Evolutionary conservation across 2,888 invertebrate species (phyloP).

Genomic region (Eilema caniola): DNA sequence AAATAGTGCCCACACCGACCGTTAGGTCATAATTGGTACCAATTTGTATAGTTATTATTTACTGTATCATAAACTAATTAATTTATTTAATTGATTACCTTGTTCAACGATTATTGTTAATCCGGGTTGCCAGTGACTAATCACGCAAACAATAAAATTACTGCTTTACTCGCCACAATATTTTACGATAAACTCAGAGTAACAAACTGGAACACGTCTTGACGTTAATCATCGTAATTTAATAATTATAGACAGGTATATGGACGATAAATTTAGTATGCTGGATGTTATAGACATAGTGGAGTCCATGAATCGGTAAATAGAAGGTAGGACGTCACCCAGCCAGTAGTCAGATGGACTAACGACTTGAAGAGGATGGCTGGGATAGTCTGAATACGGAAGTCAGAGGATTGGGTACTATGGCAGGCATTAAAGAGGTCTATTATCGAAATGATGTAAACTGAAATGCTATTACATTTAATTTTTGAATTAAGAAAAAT

Average conservation of each 20-base stretch:
- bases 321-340: neutral
- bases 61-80: conserved; percentile 10
- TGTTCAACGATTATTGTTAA: neutral
- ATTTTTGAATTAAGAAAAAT: too few species aligned
- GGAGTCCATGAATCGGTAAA: too few species aligned
- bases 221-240: conserved; percentile 41
- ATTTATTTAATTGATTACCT: conserved; percentile 1
- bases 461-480: too few species aligned
- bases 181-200: conserved; percentile 34
- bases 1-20: neutral
- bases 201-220: conserved; percentile 44
- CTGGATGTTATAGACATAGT: too few species aligned
- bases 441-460: too few species aligned
- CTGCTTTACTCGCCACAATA: conserved; percentile 40
- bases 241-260: conserved; percentile 41
- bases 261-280: neutral
- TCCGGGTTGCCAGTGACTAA: conserved; percentile 52
- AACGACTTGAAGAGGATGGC: neutral
- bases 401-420: neutral
- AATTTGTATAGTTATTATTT: neutral
- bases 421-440: neutral
- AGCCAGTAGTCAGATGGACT: neutral
- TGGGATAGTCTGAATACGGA: neutral
- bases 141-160: conserved; percentile 58
- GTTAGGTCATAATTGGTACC: neutral